These are phyloP conservation scores for Metellina segmentata DNA, from an alignment of 2,888 invertebrate genomes.

Conservation along the genomic window DNA sequence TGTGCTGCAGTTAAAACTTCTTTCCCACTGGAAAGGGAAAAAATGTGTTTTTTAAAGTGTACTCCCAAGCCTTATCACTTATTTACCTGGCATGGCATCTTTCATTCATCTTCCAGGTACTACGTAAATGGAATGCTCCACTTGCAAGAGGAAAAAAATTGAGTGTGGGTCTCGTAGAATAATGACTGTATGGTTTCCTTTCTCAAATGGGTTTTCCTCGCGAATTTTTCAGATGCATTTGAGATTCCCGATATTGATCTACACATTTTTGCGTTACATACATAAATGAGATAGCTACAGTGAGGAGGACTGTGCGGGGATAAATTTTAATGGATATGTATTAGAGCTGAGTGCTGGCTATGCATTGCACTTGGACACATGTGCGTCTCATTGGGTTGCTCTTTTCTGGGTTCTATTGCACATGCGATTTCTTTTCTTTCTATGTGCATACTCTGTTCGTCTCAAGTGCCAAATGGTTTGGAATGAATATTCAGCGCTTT, in stretches of 20 bases:
- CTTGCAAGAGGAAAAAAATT: constrained; percentile 9
- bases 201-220: constrained; percentile 75
- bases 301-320: constrained; percentile 12
- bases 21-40: constrained; percentile 25
- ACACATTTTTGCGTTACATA: constrained; percentile 60
- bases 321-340: constrained; percentile 59
- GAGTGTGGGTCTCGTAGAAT: constrained; percentile 44
- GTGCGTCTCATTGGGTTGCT: background rate
- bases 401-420: background rate
- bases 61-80: constrained; percentile 71
- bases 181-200: constrained; percentile 72
- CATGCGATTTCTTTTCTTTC: background rate
- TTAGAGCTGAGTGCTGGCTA: background rate
- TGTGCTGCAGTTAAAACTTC: constrained; percentile 44
- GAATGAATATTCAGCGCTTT: too few species aligned
- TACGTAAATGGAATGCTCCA: constrained; percentile 67
- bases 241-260: constrained; percentile 71
- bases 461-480: too few species aligned
- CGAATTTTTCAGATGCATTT: constrained; percentile 73
- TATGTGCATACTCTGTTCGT: too few species aligned
- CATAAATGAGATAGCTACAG: constrained; percentile 66
- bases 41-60: constrained; percentile 66
- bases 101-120: constrained; percentile 63
- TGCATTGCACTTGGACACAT: constrained; percentile 24
- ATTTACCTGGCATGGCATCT: constrained; percentile 71